Evolutionary conservation across 92 coral and sea anemone genomes (phyloP).

Genomic region (Phenganax subtilis): DNA sequence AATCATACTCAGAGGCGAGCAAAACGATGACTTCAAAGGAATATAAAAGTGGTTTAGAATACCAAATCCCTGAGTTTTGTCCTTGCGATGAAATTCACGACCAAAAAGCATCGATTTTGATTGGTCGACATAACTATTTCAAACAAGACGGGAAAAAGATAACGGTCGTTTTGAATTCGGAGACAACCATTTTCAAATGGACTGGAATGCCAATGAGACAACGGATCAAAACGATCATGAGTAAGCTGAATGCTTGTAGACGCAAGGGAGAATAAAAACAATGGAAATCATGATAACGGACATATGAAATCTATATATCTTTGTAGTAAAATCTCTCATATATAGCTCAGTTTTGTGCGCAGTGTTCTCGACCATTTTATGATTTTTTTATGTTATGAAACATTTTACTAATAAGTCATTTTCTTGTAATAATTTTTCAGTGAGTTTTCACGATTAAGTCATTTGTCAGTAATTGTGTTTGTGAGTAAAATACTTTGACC

Average conservation of each 20-base stretch:
- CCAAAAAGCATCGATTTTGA: not conserved
- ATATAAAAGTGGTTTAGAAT: not conserved
- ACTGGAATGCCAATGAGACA: not conserved
- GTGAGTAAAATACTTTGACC: no score
- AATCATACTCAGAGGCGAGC: not conserved
- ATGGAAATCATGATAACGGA: no score
- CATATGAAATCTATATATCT: no score
- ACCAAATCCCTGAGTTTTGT: not conserved
- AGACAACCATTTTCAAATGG: not conserved
- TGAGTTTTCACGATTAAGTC: no score
- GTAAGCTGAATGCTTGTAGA: not conserved
- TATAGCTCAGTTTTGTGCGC: no score
- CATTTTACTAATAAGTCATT: no score
- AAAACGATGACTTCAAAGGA: not conserved
- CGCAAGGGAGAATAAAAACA: not conserved
- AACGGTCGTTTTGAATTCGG: conserved; percentile 2
- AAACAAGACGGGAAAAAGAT: not conserved
- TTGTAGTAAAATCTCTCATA: no score
- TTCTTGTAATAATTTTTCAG: no score
- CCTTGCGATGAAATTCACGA: not conserved
- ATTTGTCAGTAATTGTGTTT: no score
- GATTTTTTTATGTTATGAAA: no score
- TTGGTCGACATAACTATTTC: conserved; percentile 17
- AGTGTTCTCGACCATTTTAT: no score
- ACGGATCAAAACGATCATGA: not conserved